Base-by-base conservation (phyloP, 2,797 vertebrate species). In the Silurus lanzhouensis region DNA sequence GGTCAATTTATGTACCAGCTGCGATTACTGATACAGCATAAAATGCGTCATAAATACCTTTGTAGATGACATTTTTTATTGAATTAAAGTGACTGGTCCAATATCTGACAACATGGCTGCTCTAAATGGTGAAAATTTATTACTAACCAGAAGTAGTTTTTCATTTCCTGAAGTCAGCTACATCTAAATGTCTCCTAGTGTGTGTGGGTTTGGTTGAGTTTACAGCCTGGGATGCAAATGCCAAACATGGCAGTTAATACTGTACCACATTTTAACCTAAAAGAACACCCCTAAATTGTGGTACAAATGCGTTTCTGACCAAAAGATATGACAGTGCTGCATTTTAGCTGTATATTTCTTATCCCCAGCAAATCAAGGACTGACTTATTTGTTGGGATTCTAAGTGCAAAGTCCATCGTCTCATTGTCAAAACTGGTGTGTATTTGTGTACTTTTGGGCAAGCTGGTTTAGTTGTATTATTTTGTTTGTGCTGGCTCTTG, bases 271-370 rank as follows among this genome's bases (percentile, higher is more conserved):
- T 27, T 27, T 27, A 27, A 27, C 27, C 27, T 27, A 27, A 27
- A 27, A 38, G 38, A 38, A 38, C 38, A 38, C 38, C 38, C 38
- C 38, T 5, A 38, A 38, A 38, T 38, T 5, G 38, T 38, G 0
- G 3, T 38, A 38, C 38, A 38, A 38, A 38, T 38, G 0, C 3
- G 38, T 38, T 38, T 38, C 38, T 38, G 0, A 38, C 0, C 38
- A 38, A 38, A 38, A 38, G 38, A 38, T 38, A 38, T 38, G 38
- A 38, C 2, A 44, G 1, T 19, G 31, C 25, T 78, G 9, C 4
- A 61, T 61, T 27, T 61, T 55, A 75, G n/a, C n/a, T 17, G n/a
- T 67, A 31, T 15, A 71, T 84, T 77, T 89, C 17, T 44, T 63
- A 6, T 64, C 44, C 6, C 74, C 31, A 48, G 75, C 68, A 81